Base-by-base conservation (phyloP, 2,113 vertebrate genomes). In the Mesitornis unicolor region DNA sequence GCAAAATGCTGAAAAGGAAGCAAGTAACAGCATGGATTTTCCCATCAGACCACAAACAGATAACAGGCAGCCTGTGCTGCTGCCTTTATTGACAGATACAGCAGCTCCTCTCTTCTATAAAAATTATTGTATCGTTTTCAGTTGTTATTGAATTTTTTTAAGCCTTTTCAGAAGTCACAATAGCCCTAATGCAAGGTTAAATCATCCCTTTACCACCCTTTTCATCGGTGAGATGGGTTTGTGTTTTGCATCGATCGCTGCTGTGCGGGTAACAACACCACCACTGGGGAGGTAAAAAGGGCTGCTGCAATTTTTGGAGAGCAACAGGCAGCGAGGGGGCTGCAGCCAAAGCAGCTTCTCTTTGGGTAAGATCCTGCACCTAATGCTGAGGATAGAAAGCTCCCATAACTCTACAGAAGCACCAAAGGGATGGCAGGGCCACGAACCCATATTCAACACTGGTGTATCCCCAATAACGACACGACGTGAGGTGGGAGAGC, bases 381-480 rank as follows among this genome's bases (percentile, higher is more conserved):
- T 31, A n/a, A 45, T 1, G 5, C 29, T 2, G 2, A 60, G 71
- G 83, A 8, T 42, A 57, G 29, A 74, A 65, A 69, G 59, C 64
- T 86, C 68, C 74, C 6, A 11, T 6, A 77, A 51, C 21, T 43
- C 69, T 10, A 2, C 42, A 29, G 88, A 12, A 76, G 56, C 61
- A 17, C 24, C 0, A 0, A 56, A 40, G 16, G 38, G 38, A n/a
- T 4, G 13, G 42, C 70, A 93, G 65, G 56, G 20, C 40, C 82
- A 14, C 0, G 0, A 33, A 19, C 11, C 43, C 36, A 8, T 3
- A 4, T 18, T 68, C 1, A 0, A 8, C 14, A 5, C 6, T 3
- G 1, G 14, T 31, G 65, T 12, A 65, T 13, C 48, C 63, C 71
- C 0, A 1, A 7, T 15, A 13, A 36, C 33, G 48, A 74, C 20